These are phyloP conservation scores for Rhinopithecus roxellana DNA, from an alignment of 2,113 vertebrate genomes.

Conservation along the genomic window DNA sequence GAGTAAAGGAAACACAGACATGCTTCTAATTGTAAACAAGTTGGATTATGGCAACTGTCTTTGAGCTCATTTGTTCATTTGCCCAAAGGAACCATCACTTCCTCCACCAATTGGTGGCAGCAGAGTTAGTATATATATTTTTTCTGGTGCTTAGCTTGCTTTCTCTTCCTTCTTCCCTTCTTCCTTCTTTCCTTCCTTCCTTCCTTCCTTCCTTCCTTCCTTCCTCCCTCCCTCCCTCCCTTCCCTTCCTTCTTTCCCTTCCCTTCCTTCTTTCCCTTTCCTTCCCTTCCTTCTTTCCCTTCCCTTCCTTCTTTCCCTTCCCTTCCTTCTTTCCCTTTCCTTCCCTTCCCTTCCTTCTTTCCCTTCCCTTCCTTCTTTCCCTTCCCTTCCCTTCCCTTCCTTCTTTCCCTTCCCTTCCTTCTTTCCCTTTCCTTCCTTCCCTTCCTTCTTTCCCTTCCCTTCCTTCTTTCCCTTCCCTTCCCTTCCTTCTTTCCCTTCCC, in stretches of 20 bases:
- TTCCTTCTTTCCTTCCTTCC: too few species aligned
- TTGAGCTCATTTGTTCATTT: not conserved
- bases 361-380: too few species aligned
- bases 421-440: not conserved
- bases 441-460: too few species aligned
- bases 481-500: too few species aligned
- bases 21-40: not conserved
- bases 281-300: too few species aligned
- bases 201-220: too few species aligned
- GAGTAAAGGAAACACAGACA: not conserved
- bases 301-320: too few species aligned
- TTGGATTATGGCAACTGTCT: not conserved
- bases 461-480: too few species aligned
- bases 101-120: not conserved
- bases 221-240: accelerated
- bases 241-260: too few species aligned
- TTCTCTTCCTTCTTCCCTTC: too few species aligned
- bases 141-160: not conserved
- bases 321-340: accelerated
- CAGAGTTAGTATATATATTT: not conserved
- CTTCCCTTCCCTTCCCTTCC: too few species aligned
- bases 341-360: accelerated
- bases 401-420: not conserved
- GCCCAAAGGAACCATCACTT: not conserved
- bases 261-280: accelerated